Evolutionary conservation across 2,797 vertebrate species (phyloP), one percentile per base, ranked within the genome.

Genomic region (Chiloscyllium punctatum): DNA sequence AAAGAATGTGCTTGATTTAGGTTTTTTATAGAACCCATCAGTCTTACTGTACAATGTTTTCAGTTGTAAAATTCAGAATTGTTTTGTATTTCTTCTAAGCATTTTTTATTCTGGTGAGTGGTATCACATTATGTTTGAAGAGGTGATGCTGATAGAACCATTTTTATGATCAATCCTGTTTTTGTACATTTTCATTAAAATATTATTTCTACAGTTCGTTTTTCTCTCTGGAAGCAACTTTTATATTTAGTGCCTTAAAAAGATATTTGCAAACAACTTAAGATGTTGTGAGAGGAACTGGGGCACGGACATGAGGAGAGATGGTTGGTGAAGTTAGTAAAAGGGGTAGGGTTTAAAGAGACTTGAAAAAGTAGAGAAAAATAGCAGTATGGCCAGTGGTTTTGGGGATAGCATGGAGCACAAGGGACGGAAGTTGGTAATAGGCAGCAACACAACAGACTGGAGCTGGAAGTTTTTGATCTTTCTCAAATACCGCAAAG

Each of bases 121-220:
- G 8, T 4, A 57, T 91, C 21, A 2, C 82, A 84, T 21, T 84
- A 42, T 62, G 30, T 33, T 37, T 15, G n/a, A 62, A 30, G 33
- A 91, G 15, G 15, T 33, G 62, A 7, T 25, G 30, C 16, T 91
- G 33, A 3, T n/a, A 8, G 30, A 33, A 1, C 15, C 33, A 11
- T 57, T 90, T 37, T 92, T 30, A 71, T 72, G 21, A 94, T 94
- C 90, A 25, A 48, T 91, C 15, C 1, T 90, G 68, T 94, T 94
- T 94, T 94, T 94, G 48, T 72, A 94, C 69, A 74, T 94, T 94
- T 94, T 74, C 92, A 94, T 72, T 94, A 94, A 94, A 94, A 71
- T 94, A 72, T 94, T n/a, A 13, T 48, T 94, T 42, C 92, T 33
- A 68, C 82, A 66, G 57, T 91, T 57, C 13, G 9, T 66, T 69